Evolutionary conservation across 2,113 vertebrate species (phyloP).

Genomic region (Lepus americanus): DNA sequence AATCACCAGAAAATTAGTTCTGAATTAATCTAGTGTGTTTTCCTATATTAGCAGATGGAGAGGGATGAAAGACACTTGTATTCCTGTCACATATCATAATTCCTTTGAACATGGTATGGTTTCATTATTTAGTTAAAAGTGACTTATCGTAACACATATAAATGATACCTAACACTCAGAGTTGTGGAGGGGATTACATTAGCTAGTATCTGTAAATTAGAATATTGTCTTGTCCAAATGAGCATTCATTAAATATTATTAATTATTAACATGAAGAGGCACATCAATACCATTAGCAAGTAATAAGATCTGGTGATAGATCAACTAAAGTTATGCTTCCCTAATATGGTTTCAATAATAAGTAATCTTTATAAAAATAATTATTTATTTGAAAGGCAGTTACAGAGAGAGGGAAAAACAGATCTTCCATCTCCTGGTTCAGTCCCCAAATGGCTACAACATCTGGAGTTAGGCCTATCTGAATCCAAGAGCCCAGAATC

Average conservation of each 20-base stretch:
- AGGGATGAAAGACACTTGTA: not conserved
- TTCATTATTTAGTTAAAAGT: constrained; percentile 44
- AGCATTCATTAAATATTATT: constrained; percentile 18
- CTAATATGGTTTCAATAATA: constrained; percentile 15
- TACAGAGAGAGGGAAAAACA: no score
- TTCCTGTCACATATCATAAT: not conserved
- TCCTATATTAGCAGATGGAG: not conserved
- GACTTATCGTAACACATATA: constrained; percentile 8
- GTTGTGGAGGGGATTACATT: not conserved
- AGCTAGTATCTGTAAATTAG: not conserved
- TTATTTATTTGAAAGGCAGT: no score
- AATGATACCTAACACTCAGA: not conserved
- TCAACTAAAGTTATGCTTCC: not conserved
- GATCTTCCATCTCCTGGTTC: no score
- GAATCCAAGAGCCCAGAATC: no score
- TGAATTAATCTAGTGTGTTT: constrained; percentile 29
- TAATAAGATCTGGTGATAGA: not conserved
- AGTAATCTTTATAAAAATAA: not conserved
- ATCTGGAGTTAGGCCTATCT: no score
- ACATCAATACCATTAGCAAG: not conserved
- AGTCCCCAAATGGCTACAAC: no score
- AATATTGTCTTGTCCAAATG: not conserved
- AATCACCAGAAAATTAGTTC: not conserved
- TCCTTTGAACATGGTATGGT: not conserved
- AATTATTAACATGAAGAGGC: not conserved